Percentiles rank a stretch among this genome's conserved stretches.
Conservation (phyloP, 2,113 vertebrate species). For the Megalops atlanticus region DNA sequence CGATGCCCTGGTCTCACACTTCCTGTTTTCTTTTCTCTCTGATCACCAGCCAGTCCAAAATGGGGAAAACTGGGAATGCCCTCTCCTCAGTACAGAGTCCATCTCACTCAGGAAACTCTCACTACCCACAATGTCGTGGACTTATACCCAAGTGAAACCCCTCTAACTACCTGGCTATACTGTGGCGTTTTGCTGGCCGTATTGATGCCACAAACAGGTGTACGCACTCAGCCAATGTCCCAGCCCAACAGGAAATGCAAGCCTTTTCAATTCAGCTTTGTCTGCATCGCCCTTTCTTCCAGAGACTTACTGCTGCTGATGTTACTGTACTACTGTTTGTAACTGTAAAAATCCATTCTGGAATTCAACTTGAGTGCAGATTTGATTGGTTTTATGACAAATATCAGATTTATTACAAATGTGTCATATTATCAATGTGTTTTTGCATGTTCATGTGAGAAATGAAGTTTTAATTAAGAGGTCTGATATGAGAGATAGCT, state of each 20-base stretch:
- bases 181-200: not conserved
- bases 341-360: not conserved
- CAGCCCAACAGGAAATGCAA: not conserved
- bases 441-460: not conserved
- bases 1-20: not conserved
- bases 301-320: not conserved
- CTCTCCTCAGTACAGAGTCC: constrained; percentile 61
- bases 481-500: too few relatives aligned
- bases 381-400: not conserved
- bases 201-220: not conserved
- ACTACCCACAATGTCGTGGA: constrained; percentile 78
- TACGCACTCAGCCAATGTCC: not conserved
- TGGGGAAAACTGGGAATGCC: constrained; percentile 69
- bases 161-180: constrained; percentile 9
- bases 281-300: not conserved
- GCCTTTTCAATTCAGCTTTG: not conserved
- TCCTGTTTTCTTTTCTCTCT: constrained; percentile 25
- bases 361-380: not conserved
- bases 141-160: constrained; percentile 78
- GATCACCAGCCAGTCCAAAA: constrained; percentile 69
- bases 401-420: not conserved
- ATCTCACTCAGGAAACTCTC: constrained; percentile 66
- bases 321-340: not conserved
- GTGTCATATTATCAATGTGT: not conserved
- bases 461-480: too few relatives aligned